Evolutionary conservation across 2,888 invertebrate genomes (phyloP), one percentile per base, ranked within the genome.

Genomic region (Sycophila texana): DNA sequence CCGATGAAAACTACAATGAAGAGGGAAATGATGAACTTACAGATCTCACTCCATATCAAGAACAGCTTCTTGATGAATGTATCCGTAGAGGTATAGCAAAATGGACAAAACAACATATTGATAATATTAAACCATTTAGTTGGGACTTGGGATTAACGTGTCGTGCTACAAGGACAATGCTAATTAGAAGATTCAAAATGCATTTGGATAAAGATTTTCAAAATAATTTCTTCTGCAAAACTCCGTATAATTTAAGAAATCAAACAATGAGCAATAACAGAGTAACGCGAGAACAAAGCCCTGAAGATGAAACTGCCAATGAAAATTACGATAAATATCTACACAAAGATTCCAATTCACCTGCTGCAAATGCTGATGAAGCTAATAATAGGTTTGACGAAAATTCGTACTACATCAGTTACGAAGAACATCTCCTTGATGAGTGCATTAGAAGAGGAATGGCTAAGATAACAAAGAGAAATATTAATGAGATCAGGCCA

Each of bases 41-140:
- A 4, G 83, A 84, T 92, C 93, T 86, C 91, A 93, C 86, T 5
- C 84, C 84, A 0, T 83, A 83, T 61, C 84, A 84, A 75, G 85
- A 84, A 53, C 93, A 94, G 83, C 90, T 95, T 82, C 88, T 95
- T 0, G 93, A 94, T 58, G 93, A 94, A 86, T 95, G 93, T 83
- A 94, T 94, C 83, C 92, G 93, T 86, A 93, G 93, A 47, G 94
- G 94, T 55, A 94, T 94, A 86, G 93, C 93, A 18, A 92, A 93
- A 91, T 81, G 75, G 75, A 78, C 75, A 51, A 81, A 76, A 53
- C 67, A 49, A 73, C 72, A 76, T 67, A 30, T 76, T 3, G 47
- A 72, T 70, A 70, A 78, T 47, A 81, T 78, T 61, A 78, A 70
- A 61, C 76, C 81, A 18, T 81, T 81, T 61, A 75, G 81, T 73